phyloP scores from a whole-genome alignment of 2,113 vertebrate genomes.

The Pituophis catenifer region DNA sequence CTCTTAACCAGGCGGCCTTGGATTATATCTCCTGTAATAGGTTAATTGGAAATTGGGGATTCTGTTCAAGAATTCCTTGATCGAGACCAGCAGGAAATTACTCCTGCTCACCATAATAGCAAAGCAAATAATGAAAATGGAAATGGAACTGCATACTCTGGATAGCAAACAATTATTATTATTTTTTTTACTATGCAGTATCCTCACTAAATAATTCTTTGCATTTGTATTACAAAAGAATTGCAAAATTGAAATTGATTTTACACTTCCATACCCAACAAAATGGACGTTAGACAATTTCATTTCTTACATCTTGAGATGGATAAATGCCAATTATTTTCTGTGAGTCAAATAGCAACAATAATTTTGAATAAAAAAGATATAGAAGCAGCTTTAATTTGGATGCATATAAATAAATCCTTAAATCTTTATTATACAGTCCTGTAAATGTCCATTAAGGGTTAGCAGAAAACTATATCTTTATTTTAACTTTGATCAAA shows the following conservation, averaged over 20 bases:
- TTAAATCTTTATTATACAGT: not conserved
- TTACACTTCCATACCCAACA: constrained; percentile 60
- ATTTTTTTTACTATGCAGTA: constrained; percentile 37
- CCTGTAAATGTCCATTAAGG: not conserved
- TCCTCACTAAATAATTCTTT: constrained; percentile 38
- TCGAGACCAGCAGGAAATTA: not conserved
- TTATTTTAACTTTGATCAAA: not conserved
- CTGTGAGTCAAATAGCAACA: constrained; percentile 40
- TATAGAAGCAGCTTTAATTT: constrained; percentile 25
- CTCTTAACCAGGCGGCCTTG: not conserved
- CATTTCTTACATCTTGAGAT: constrained; percentile 58
- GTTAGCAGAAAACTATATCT: not conserved
- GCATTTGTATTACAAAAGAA: constrained; percentile 28
- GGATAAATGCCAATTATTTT: constrained; percentile 63
- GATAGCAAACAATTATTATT: constrained; percentile 23
- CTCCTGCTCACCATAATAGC: not conserved
- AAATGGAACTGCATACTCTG: not conserved
- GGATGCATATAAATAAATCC: not conserved
- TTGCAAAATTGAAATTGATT: constrained; percentile 54
- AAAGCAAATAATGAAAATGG: constrained; percentile 22
- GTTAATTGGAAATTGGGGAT: not conserved
- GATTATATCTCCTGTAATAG: not conserved
- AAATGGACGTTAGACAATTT: constrained; percentile 62
- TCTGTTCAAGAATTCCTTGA: not conserved
- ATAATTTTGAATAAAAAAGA: constrained; percentile 43